Evolutionary conservation across 1,140 invertebrate genomes (phyloP).

Genomic region (Drosophila nebulosa): DNA sequence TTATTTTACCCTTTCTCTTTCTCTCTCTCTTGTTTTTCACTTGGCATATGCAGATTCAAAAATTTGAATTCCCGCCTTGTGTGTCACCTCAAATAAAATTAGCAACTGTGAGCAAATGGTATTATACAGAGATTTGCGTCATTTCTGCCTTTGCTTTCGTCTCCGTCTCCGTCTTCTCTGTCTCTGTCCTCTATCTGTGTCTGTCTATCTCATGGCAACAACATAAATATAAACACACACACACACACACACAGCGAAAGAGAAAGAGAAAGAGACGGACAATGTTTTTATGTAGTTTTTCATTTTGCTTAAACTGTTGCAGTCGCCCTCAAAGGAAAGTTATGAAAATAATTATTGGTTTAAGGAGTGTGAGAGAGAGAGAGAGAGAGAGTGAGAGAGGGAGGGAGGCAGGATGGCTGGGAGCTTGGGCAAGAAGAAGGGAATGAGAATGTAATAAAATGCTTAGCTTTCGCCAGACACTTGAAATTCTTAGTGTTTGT

Average conservation of each 20-base stretch:
- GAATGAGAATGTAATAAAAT: slow-evolving; percentile 44
- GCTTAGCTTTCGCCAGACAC: slow-evolving; percentile 23
- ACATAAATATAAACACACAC: not conserved
- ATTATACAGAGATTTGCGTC: slow-evolving; percentile 73
- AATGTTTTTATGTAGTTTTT: slow-evolving; percentile 3
- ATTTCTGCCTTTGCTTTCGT: slow-evolving; percentile 40
- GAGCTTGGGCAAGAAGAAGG: too few relatives aligned
- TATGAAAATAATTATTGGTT: slow-evolving; percentile 4
- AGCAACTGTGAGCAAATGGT: slow-evolving; percentile 68
- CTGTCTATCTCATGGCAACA: not conserved
- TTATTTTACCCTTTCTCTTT: not conserved
- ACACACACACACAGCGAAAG: not conserved
- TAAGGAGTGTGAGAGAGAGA: not conserved
- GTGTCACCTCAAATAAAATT: slow-evolving; percentile 78
- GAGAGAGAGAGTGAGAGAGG: not conserved
- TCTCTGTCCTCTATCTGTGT: not conserved
- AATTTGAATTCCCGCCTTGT: slow-evolving; percentile 64
- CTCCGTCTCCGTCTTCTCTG: not conserved
- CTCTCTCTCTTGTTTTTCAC: slow-evolving; percentile 12
- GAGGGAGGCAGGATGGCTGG: too few relatives aligned
- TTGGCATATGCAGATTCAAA: not conserved
- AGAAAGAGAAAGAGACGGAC: too few relatives aligned
- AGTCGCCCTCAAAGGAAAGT: slow-evolving; percentile 2
- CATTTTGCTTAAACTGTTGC: not conserved
- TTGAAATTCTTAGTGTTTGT: slow-evolving; percentile 8